Evolutionary conservation across 2,888 invertebrate genomes (phyloP).

Genomic region (Nephrotoma appendiculata): DNA sequence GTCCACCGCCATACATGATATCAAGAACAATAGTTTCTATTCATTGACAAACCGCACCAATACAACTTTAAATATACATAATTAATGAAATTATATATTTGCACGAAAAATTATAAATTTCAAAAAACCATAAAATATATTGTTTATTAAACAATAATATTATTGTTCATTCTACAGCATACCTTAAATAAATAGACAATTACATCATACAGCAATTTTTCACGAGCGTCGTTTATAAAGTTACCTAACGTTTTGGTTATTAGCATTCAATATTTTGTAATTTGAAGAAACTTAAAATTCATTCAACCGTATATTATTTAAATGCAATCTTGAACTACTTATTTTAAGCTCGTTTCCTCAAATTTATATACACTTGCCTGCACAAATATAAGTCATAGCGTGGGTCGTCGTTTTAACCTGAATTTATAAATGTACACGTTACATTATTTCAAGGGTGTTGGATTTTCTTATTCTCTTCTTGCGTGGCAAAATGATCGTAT

Average conservation of each 20-base stretch:
- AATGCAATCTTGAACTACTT: background rate
- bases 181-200: background rate
- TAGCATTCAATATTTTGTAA: background rate
- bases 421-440: background rate
- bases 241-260: background rate
- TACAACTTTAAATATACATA: background rate
- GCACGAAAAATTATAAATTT: background rate
- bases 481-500: background rate
- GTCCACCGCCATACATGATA: background rate
- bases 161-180: background rate
- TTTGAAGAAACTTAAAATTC: background rate
- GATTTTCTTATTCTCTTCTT: background rate
- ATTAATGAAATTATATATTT: background rate
- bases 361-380: background rate
- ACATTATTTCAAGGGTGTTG: background rate
- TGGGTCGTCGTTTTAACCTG: too few relatives aligned
- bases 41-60: background rate
- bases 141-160: background rate
- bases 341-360: background rate
- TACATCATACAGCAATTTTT: background rate
- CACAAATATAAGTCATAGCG: background rate
- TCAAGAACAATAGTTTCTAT: background rate
- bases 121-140: background rate
- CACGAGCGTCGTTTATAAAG: background rate
- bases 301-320: background rate